Base-by-base conservation (phyloP, 2,113 vertebrate species). In the Glaucomys volans region DNA sequence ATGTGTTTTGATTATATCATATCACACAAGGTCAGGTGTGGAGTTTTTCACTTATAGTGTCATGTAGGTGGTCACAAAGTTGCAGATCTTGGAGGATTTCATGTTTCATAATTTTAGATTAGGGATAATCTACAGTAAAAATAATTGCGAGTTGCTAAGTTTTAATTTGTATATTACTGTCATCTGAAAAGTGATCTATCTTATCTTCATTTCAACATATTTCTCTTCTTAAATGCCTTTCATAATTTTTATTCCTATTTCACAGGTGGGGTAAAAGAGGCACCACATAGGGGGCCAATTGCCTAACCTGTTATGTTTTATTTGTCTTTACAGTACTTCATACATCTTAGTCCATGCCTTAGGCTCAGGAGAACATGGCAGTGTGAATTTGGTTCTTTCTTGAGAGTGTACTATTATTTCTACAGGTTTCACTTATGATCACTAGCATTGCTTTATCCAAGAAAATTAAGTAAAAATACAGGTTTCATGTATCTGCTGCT, bases 391-490 rank as follows among this genome's bases (percentile, higher is more conserved):
- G 12, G 3, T n/a, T 75, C 37, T 77, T 57, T 64, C 32, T 16
- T 92, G 9, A 72, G 13, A 64, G 4, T 22, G 3, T 40, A 44
- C 12, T 57, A 0, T 1, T 62, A 30, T 24, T 12, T 52, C 35
- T 52, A 72, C 6, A 66, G 47, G 4, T 0, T 80, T 82, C 24
- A 66, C 32, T 66, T 20, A 14, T 17, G 75, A 35, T 74, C 69
- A 71, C 18, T 83, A 64, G 91, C 96, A 95, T 30, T 17, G 0
- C 1, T 52, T 94, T 59, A 94, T 81, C 35, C 40, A 88, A 95
- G 80, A 72, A 96, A 92, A 1, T 4, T 22, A 50, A 81, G 72
- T 28, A 44, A 95, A 97, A 96, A 72, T 14, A 4, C 12, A 18
- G 28, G 1, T 26, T 92, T 59, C 84, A 91, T 4, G 66, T 79